Conservation (phyloP, 92 coral and sea anemone species). For the Porites cylindrica region DNA sequence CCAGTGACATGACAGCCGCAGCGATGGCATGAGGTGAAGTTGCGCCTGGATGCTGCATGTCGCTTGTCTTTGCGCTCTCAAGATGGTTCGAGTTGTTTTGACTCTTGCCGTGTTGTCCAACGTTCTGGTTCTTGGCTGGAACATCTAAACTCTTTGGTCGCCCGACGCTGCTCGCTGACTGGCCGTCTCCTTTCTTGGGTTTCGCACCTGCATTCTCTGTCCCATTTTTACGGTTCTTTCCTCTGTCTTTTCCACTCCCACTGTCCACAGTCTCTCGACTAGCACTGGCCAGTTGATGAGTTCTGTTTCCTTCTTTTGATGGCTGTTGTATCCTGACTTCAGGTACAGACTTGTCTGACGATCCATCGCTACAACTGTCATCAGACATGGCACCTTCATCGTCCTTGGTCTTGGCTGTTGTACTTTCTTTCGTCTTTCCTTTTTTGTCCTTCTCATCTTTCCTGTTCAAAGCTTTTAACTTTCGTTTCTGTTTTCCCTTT, state of each 20-base stretch:
- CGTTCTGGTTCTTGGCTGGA: slow-evolving; percentile 24
- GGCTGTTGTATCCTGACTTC: slow-evolving; percentile 68
- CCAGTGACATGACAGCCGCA: slow-evolving; percentile 90
- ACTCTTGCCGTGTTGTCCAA: slow-evolving; percentile 4
- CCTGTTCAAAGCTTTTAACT: slow-evolving; percentile 68
- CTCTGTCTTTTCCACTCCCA: slow-evolving; percentile 35
- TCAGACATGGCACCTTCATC: slow-evolving; percentile 80
- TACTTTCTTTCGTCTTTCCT: slow-evolving; percentile 56
- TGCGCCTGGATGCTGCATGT: slow-evolving; percentile 67
- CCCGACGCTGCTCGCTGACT: slow-evolving; percentile 13
- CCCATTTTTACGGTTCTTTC: slow-evolving; percentile 53
- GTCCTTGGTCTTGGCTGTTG: slow-evolving; percentile 56
- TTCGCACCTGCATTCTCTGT: slow-evolving; percentile 31
- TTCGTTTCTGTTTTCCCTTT: slow-evolving; percentile 85
- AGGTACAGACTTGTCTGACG: slow-evolving; percentile 71
- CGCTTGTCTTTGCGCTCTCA: slow-evolving; percentile 41
- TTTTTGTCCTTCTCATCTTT: slow-evolving; percentile 78
- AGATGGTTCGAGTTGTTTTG: slow-evolving; percentile 26
- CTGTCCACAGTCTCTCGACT: slow-evolving; percentile 39
- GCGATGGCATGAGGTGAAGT: slow-evolving; percentile 93
- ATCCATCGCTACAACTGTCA: slow-evolving; percentile 82
- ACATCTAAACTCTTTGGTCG: slow-evolving; percentile 61
- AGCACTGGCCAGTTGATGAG: slow-evolving; percentile 74
- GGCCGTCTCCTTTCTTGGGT: slow-evolving; percentile 51
- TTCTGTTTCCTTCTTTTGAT: slow-evolving; percentile 66